Evolutionary conservation across 2,797 vertebrate species (phyloP).

Genomic region (Alauda arvensis): DNA sequence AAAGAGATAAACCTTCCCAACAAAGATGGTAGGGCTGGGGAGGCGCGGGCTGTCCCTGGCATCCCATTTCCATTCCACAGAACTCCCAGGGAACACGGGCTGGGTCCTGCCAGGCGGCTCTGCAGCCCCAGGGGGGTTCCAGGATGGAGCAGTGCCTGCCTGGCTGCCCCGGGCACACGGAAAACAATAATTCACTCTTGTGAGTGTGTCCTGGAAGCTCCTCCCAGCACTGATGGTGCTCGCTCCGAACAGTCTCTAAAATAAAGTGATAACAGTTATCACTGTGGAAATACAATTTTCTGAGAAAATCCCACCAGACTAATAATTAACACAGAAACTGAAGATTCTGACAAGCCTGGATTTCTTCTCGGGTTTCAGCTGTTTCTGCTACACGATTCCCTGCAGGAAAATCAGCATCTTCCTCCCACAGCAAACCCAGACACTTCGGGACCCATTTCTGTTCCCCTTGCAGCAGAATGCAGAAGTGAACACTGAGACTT

Average conservation of each 20-base stretch:
- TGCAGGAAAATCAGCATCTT: not conserved
- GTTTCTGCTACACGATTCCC: not conserved
- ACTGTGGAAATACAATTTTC: not conserved
- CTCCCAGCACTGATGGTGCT: accelerated
- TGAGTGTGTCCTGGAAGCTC: not conserved
- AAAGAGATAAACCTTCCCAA: constrained; percentile 46
- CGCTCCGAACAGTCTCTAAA: not conserved
- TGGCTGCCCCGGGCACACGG: not conserved
- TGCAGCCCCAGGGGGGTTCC: not conserved
- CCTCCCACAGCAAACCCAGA: not conserved
- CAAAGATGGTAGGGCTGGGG: not conserved
- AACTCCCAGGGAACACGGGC: accelerated
- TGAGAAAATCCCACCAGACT: constrained; percentile 22
- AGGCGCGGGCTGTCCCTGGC: not conserved
- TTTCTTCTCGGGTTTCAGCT: not conserved
- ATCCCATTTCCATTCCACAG: accelerated
- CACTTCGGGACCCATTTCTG: not conserved
- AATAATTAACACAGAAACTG: constrained; percentile 20
- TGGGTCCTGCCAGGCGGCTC: not conserved
- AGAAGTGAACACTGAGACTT: not conserved
- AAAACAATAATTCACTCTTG: not conserved
- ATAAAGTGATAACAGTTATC: constrained; percentile 16
- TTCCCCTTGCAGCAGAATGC: not conserved
- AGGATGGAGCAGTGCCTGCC: accelerated
- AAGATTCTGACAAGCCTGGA: not conserved